These are phyloP conservation scores for Leptopilina syphax DNA, from an alignment of 2,888 invertebrate species.

Conservation along the genomic window DNA sequence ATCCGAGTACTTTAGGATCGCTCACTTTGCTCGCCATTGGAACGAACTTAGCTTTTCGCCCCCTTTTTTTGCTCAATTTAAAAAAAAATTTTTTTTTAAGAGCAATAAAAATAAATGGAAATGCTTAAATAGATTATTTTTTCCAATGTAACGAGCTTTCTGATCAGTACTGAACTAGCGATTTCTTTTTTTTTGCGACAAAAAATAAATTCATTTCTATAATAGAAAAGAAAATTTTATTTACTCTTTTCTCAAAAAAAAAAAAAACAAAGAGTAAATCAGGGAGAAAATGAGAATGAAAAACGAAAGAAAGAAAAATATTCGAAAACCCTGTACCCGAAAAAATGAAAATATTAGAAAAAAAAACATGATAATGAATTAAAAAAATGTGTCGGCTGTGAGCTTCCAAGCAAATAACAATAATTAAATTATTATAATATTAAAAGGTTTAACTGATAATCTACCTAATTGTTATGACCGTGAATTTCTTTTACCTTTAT, in stretches of 20 bases:
- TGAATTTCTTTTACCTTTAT: constrained; percentile 70
- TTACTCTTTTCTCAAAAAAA: constrained; percentile 48
- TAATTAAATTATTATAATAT: constrained; percentile 76
- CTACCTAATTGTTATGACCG: constrained; percentile 73
- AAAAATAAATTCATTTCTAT: neutral
- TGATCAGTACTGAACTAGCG: constrained; percentile 50
- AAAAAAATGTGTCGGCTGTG: constrained; percentile 76
- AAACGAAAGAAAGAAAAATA: constrained; percentile 45
- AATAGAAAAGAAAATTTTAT: neutral
- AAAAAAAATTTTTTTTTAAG: constrained; percentile 29
- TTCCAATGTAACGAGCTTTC: constrained; percentile 1
- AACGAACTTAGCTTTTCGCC: neutral
- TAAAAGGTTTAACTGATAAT: constrained; percentile 73
- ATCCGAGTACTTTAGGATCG: constrained; percentile 41
- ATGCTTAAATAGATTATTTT: too few relatives aligned
- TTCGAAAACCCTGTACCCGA: constrained; percentile 63
- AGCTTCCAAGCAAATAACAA: constrained; percentile 77
- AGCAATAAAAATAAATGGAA: constrained; percentile 31
- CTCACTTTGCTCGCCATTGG: constrained; percentile 1
- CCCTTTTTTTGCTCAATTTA: constrained; percentile 7
- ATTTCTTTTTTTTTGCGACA: constrained; percentile 10
- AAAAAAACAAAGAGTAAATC: constrained; percentile 47
- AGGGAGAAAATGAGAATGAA: constrained; percentile 53
- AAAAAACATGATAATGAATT: constrained; percentile 63
- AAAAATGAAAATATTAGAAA: constrained; percentile 64